phyloP scores from a whole-genome alignment of 2,888 invertebrate genomes.

The Lamellibrachia columna region DNA sequence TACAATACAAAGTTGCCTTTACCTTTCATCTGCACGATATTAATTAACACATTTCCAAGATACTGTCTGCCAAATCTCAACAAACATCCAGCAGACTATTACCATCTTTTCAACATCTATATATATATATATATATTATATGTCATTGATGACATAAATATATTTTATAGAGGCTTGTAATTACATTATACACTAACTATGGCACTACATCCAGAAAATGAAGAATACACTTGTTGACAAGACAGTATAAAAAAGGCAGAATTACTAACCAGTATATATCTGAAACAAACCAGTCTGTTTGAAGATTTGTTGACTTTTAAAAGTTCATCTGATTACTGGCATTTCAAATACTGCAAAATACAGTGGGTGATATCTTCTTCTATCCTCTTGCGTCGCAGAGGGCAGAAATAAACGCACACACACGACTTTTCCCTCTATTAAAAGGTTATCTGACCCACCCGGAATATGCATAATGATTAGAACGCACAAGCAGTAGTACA shows the following conservation, averaged over 20 bases:
- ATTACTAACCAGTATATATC: neutral
- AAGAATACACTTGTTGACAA: neutral
- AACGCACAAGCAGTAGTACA: conserved; percentile 30
- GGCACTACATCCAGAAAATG: too few relatives aligned
- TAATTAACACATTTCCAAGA: neutral
- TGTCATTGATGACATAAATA: neutral
- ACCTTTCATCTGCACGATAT: neutral
- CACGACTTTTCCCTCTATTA: too few relatives aligned
- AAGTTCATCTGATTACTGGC: neutral
- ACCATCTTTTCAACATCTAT: neutral
- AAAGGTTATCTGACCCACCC: conserved; percentile 17
- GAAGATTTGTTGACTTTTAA: neutral
- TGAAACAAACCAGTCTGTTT: neutral
- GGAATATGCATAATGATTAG: conserved; percentile 17
- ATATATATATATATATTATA: too few relatives aligned
- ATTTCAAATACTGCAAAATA: neutral
- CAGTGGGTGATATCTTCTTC: neutral
- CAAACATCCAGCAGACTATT: neutral
- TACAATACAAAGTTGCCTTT: neutral
- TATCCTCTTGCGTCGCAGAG: too few relatives aligned
- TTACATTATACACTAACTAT: too few relatives aligned
- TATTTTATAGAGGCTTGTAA: neutral
- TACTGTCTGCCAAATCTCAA: too few relatives aligned
- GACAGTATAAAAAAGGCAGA: too few relatives aligned
- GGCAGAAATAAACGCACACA: too few relatives aligned